Conservation (phyloP, 2,113 vertebrate genomes). For the Corvus hawaiiensis region DNA sequence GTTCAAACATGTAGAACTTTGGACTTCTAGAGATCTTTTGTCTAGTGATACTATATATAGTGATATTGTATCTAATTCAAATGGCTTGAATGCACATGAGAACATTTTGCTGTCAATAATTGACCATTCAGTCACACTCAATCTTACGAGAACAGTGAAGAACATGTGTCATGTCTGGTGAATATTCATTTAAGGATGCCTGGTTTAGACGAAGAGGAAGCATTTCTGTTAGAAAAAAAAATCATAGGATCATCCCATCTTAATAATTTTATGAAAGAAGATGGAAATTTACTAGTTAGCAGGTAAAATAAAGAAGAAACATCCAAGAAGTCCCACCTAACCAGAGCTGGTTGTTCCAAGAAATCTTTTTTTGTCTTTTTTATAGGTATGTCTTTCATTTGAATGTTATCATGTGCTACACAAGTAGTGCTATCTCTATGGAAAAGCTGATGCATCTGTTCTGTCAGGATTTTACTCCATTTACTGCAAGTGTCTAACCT, state of each 20-base stretch:
- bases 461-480: background rate
- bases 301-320: background rate
- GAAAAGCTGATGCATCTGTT: background rate
- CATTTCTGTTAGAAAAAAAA: background rate
- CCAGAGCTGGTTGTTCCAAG: background rate
- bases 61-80: background rate
- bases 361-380: background rate
- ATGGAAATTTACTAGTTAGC: background rate
- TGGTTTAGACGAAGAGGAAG: background rate
- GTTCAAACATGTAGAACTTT: background rate
- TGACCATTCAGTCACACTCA: background rate
- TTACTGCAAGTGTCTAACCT: background rate
- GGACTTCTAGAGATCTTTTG: background rate
- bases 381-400: background rate
- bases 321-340: background rate
- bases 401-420: background rate
- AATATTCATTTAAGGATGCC: background rate
- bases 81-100: background rate
- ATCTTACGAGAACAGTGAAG: background rate
- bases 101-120: background rate
- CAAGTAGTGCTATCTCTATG: background rate
- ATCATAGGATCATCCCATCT: background rate
- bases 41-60: background rate
- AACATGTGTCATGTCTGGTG: background rate
- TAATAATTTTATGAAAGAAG: background rate